phyloP scores from a whole-genome alignment of 2,797 vertebrate genomes.

The Threskiornis aethiopicus region DNA sequence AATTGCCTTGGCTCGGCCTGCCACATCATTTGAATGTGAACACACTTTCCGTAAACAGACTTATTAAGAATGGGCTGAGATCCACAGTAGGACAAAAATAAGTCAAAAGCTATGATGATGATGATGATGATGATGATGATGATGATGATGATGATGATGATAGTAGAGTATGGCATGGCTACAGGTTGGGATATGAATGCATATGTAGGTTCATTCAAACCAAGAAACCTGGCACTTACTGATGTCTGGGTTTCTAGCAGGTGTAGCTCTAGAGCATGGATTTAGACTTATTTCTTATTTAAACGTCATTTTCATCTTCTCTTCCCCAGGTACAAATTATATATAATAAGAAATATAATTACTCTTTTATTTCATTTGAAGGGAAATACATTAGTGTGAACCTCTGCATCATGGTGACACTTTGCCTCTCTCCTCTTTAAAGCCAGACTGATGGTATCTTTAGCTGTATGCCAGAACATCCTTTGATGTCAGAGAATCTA shows the following conservation, averaged over 20 bases:
- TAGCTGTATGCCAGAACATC: background rate
- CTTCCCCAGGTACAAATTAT: background rate
- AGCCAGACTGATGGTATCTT: background rate
- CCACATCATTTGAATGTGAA: background rate
- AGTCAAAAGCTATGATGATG: background rate
- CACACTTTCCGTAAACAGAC: background rate
- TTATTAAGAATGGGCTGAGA: background rate
- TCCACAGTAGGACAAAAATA: background rate
- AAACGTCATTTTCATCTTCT: background rate
- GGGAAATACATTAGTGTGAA: background rate
- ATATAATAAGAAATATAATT: background rate
- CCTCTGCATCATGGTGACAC: background rate
- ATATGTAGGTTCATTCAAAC: background rate
- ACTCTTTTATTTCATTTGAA: background rate
- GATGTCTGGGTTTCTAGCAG: background rate
- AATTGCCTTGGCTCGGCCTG: background rate
- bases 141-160: background rate
- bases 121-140: background rate
- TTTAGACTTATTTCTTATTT: background rate
- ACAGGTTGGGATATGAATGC: background rate
- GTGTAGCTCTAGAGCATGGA: background rate
- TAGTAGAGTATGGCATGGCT: background rate
- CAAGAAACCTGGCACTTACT: background rate
- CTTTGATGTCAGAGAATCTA: background rate
- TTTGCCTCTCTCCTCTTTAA: background rate